Conservation (phyloP, 2,888 invertebrate genomes). For the Schrankia costaestrigalis region DNA sequence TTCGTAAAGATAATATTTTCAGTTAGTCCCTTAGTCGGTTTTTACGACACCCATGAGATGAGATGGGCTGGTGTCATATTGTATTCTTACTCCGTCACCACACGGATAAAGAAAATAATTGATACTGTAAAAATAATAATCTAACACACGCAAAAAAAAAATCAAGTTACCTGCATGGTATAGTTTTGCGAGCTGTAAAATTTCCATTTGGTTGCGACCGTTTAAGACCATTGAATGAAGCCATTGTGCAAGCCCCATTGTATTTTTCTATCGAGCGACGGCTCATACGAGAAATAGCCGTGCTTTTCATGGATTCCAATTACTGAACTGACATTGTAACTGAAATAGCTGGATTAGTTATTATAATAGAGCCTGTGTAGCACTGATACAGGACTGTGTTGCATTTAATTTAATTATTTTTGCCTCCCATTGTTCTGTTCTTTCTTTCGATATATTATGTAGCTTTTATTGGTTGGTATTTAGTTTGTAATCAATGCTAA, state of each 20-base stretch:
- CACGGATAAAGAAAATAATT: too few species aligned
- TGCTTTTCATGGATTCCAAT: slow-evolving; percentile 60
- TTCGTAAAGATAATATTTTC: too few species aligned
- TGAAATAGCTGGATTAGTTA: slow-evolving; percentile 50
- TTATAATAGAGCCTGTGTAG: slow-evolving; percentile 37
- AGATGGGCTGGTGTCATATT: too few species aligned
- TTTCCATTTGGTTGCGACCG: slow-evolving; percentile 69
- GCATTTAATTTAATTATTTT: slow-evolving; percentile 12
- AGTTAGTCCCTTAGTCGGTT: too few species aligned
- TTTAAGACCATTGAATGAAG: slow-evolving; percentile 67
- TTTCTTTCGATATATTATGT: neutral
- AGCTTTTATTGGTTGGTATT: neutral
- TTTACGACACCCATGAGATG: too few species aligned
- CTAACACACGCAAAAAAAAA: slow-evolving; percentile 30
- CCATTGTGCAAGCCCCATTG: slow-evolving; percentile 65
- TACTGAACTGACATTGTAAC: slow-evolving; percentile 59
- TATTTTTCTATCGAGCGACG: slow-evolving; percentile 71
- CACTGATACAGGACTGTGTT: slow-evolving; percentile 9
- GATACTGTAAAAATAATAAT: too few species aligned
- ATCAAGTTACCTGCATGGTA: slow-evolving; percentile 45
- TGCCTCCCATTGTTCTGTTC: neutral
- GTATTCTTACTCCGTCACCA: too few species aligned
- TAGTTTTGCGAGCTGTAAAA: slow-evolving; percentile 63
- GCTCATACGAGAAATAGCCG: slow-evolving; percentile 57
- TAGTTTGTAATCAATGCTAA: neutral